Evolutionary conservation across 1,140 invertebrate genomes (phyloP).

Genomic region (Apolygus lucorum): DNA sequence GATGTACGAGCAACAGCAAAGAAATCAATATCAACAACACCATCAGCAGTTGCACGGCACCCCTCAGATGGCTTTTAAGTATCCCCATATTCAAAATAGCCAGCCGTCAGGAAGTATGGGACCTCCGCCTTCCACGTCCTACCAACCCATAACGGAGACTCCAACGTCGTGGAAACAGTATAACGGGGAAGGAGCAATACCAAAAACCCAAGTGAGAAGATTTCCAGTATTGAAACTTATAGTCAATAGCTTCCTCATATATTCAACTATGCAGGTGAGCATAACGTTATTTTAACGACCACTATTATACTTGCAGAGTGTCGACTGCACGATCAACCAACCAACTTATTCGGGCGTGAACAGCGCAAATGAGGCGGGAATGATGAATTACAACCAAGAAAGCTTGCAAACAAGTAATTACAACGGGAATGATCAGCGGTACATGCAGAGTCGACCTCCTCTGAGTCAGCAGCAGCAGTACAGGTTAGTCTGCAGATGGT

Average conservation of each 20-base stretch:
- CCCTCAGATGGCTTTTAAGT: not conserved
- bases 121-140: not conserved
- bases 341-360: not conserved
- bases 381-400: not conserved
- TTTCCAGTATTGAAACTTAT: no score
- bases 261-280: no score
- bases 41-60: conserved; percentile 8
- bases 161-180: not conserved
- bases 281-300: no score
- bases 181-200: not conserved
- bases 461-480: conserved; percentile 1
- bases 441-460: not conserved
- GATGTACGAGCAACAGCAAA: conserved; percentile 18
- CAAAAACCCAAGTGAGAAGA: not conserved
- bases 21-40: conserved; percentile 16
- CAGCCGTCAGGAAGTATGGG: not conserved
- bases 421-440: not conserved
- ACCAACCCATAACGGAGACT: not conserved
- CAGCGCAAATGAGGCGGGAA: not conserved
- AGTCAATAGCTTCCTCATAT: no score
- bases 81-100: not conserved
- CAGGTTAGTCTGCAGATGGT: no score
- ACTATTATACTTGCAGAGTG: no score
- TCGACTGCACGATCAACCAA: no score
- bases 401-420: not conserved